These are phyloP conservation scores for Thermophis baileyi DNA, from an alignment of 2,113 vertebrate genomes.

Conservation along the genomic window DNA sequence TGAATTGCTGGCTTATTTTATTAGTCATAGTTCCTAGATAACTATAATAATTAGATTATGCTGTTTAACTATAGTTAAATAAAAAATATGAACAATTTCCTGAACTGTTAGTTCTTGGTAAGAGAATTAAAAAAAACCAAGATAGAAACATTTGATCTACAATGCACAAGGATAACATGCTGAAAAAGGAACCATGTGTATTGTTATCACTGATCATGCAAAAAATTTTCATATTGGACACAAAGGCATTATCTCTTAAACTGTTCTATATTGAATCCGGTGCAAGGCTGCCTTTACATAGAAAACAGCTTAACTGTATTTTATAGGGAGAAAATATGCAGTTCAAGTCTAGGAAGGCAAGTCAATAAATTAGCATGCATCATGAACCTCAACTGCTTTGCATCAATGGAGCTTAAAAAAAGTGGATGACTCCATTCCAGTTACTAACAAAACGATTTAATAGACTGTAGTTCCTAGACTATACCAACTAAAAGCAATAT, in stretches of 20 bases:
- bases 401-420: not conserved
- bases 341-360: not conserved
- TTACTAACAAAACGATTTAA: not conserved
- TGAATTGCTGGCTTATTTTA: not conserved
- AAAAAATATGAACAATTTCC: not conserved
- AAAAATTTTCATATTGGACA: not conserved
- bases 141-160: not conserved
- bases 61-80: not conserved
- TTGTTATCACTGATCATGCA: not conserved
- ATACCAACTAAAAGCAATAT: not conserved
- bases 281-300: not conserved
- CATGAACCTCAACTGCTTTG: not conserved
- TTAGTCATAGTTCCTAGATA: not conserved
- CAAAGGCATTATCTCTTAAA: not conserved
- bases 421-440: not conserved
- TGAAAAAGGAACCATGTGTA: not conserved
- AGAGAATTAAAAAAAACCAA: not conserved
- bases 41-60: not conserved
- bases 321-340: not conserved
- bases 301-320: not conserved
- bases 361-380: not conserved
- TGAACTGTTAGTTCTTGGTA: not conserved
- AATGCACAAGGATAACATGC: too few species aligned
- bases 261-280: not conserved
- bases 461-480: not conserved